A percentile compares a stretch with the other conserved stretches of the same genome.
Evolutionary conservation across 2,888 invertebrate species (phyloP).

Genomic region (Choristoneura rosaceana): DNA sequence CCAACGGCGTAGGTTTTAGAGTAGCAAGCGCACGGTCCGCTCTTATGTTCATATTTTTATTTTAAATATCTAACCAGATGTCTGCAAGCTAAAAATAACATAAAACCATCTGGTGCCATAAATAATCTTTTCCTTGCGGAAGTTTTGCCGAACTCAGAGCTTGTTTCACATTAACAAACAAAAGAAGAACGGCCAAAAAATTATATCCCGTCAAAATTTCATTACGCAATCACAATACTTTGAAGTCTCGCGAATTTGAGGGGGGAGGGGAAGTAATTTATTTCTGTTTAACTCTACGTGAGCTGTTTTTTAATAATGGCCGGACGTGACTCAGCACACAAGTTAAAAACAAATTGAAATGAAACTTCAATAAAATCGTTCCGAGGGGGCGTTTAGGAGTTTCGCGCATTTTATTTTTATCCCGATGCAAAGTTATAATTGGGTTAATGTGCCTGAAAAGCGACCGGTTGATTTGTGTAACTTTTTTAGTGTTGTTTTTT

Average conservation of each 20-base stretch:
- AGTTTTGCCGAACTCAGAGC: constrained; percentile 9
- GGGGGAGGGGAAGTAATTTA: constrained; percentile 31
- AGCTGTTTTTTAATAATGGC: constrained; percentile 40
- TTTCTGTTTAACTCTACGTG: constrained; percentile 42
- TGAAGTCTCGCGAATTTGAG: constrained; percentile 32
- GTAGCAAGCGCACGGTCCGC: no score
- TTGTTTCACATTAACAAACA: constrained; percentile 26
- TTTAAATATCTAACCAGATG: no score
- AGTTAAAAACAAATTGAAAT: constrained; percentile 39
- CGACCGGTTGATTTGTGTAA: background rate
- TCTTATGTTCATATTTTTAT: no score
- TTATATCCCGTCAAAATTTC: constrained; percentile 38
- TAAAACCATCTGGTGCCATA: background rate
- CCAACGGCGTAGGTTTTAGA: no score
- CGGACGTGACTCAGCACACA: constrained; percentile 31
- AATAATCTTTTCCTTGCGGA: background rate
- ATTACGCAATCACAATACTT: constrained; percentile 38
- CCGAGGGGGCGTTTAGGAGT: constrained; percentile 1
- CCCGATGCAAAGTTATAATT: constrained; percentile 9
- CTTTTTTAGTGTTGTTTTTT: background rate
- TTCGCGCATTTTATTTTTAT: constrained; percentile 13
- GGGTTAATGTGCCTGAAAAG: background rate
- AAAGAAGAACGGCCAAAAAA: constrained; percentile 27
- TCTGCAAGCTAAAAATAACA: background rate
- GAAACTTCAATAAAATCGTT: constrained; percentile 26